phyloP scores from a whole-genome alignment of 2,797 vertebrate genomes.

The Crenichthys baileyi region DNA sequence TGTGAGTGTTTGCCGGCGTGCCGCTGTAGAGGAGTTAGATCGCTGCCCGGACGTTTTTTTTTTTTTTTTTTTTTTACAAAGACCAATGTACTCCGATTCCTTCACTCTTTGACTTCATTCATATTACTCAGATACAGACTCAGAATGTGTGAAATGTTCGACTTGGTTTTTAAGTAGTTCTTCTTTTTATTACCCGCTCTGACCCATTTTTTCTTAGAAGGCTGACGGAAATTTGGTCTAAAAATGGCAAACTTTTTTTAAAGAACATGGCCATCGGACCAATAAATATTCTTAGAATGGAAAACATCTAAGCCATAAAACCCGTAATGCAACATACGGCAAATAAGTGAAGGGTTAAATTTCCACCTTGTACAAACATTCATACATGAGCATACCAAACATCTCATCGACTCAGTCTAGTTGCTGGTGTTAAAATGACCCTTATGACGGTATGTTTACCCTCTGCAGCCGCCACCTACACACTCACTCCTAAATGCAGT shows the following conservation, averaged over 20 bases:
- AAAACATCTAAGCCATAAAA: neutral
- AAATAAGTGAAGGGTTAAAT: neutral
- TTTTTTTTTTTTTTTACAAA: slow-evolving; percentile 24
- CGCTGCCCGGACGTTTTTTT: slow-evolving; percentile 33
- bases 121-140: slow-evolving; percentile 29
- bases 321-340: neutral
- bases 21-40: slow-evolving; percentile 33
- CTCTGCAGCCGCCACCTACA: slow-evolving; percentile 27
- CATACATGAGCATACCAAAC: neutral
- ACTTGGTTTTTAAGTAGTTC: slow-evolving; percentile 23
- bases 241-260: neutral
- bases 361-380: neutral
- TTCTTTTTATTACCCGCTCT: slow-evolving; percentile 1
- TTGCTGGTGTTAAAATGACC: slow-evolving; percentile 21
- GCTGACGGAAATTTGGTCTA: slow-evolving; percentile 4
- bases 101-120: neutral
- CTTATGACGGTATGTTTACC: slow-evolving; percentile 30
- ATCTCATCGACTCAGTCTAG: neutral
- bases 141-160: neutral
- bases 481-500: slow-evolving; percentile 40
- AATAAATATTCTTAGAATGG: neutral
- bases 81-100: neutral
- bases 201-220: neutral
- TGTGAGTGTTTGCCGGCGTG: slow-evolving; percentile 31
- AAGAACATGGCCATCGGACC: neutral